Evolutionary conservation across 2,888 invertebrate species (phyloP), one percentile per base, ranked within the genome.

Genomic region (Geotrupes spiniger): DNA sequence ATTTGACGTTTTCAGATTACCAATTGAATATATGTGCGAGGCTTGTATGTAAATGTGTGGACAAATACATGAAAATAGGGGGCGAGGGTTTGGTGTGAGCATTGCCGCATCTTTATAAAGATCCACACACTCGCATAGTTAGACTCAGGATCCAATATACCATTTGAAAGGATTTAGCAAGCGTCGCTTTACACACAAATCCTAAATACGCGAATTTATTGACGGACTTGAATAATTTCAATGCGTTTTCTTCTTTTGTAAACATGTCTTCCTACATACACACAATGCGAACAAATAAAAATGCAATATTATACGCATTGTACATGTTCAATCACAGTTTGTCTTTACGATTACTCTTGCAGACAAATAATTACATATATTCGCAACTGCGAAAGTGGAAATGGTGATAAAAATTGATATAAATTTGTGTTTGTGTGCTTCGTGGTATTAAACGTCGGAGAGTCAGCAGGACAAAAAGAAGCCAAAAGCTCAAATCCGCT

Each of bases 141-240:
- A 59, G 57, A 62, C 59, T 62, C 60, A 58, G 59, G 56, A 64
- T 63, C 61, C 63, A 65, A 69, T 69, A 69, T 70, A 71, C 70
- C 69, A 70, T 70, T 70, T 65, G 66, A 68, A 68, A 69, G 72
- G 72, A 73, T 72, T 73, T 71, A 66, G 68, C 68, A 63, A 63
- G 62, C 63, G 65, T 59, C 68, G 64, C 63, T 68, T 67, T 67
- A 63, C 50, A 63, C 69, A 66, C 71, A 72, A 72, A 72, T 72
- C 71, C 72, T 63, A 67, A 72, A 72, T 71, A 69, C 72, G 67
- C 62, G 68, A 70, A 71, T 69, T 69, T 70, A 69, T 69, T 64
- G 70, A 70, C 65, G 64, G 62, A 63, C 59, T 56, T 53, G 58
- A 57, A 59, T 56, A 57, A 58, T 56, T 58, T 46, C 42, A 36